Evolutionary conservation across 2,113 vertebrate genomes (phyloP), one percentile per base, ranked within the genome.

Genomic region (Jaculus jaculus): DNA sequence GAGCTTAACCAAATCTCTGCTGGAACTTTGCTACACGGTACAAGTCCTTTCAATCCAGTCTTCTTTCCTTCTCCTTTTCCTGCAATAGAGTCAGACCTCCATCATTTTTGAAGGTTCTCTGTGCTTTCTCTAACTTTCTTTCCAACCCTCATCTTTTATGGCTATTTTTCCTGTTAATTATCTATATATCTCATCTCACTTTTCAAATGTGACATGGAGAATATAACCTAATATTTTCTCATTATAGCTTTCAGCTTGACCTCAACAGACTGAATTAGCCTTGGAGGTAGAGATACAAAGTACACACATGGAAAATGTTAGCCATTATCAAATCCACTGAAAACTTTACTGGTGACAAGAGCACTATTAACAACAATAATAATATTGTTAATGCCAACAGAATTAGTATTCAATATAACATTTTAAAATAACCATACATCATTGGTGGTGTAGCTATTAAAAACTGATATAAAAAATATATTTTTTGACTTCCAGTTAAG

Each of bases 371-470:
- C 6, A 91, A 89, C 5, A 60, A 37, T 16, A 58, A 54, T 26
- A 54, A 73, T 37, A 15, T 3, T 66, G 17, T 85, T 72, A 80
- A 87, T 54, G 32, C 28, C 34, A 91, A 87, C 6, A 89, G 1
- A 6, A 80, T 80, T 72, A 39, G 13, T 65, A 84, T 66, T 66
- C 4, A 61, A 18, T 83, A 20, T 86, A 81, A 84, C 17, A 69
- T 79, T 66, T 66, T 71, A 47, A 94, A 32, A 12, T 51, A 47
- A 91, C 68, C 18, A 66, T n/a, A 71, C 84, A 23, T 28, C 71
- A 80, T 61, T 92, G 32, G 80, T 90, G 26, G 66, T 83, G 66
- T 9, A 89, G 21, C 39, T 83, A 65, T 94, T 87, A 94, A 84
- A 37, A 87, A 68, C n/a, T n/a, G n/a, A n/a, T n/a, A n/a, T n/a